A percentile compares a stretch with the other conserved stretches of the same genome.
These are phyloP conservation scores for Oryzias woworae DNA, from an alignment of 2,113 vertebrate genomes.

Conservation along the genomic window DNA sequence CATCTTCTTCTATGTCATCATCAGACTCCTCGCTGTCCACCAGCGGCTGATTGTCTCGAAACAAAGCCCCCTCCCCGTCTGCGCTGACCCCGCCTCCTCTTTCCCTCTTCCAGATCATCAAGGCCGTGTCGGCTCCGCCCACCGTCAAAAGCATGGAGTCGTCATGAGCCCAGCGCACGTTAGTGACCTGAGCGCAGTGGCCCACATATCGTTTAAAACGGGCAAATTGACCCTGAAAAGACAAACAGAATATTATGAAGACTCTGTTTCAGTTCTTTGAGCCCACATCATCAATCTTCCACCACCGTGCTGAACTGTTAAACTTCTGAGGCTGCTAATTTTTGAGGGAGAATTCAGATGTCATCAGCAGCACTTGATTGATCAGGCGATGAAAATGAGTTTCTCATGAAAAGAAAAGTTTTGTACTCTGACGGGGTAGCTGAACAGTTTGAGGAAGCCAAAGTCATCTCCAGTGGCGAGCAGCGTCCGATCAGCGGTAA, in stretches of 20 bases:
- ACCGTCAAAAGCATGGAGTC: constrained; percentile 90
- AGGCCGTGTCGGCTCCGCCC: constrained; percentile 90
- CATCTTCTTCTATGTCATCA: constrained; percentile 92
- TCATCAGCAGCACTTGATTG: too few species aligned
- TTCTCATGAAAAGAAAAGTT: too few species aligned
- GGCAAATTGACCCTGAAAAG: constrained; percentile 84
- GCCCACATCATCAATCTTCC: too few species aligned
- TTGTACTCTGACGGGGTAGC: constrained; percentile 89
- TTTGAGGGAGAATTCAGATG: too few species aligned
- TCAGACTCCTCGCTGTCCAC: constrained; percentile 96
- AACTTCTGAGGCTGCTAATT: too few species aligned
- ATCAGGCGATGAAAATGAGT: too few species aligned
- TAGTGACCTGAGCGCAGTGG: constrained; percentile 93
- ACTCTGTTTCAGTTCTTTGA: too few species aligned
- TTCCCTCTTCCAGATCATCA: constrained; percentile 95
- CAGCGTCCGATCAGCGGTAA: constrained; percentile 85
- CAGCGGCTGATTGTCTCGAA: constrained; percentile 36
- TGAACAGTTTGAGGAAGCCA: constrained; percentile 95
- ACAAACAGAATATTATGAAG: not conserved
- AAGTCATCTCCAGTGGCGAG: constrained; percentile 94
- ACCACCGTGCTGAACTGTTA: too few species aligned
- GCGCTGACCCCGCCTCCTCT: constrained; percentile 72
- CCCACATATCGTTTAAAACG: constrained; percentile 94
- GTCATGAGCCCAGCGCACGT: constrained; percentile 90
- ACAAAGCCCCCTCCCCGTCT: constrained; percentile 80